Percentiles rank a stretch among this genome's conserved stretches.
Conservation (phyloP, 2,888 invertebrate species). For the Tenthredo notha region DNA sequence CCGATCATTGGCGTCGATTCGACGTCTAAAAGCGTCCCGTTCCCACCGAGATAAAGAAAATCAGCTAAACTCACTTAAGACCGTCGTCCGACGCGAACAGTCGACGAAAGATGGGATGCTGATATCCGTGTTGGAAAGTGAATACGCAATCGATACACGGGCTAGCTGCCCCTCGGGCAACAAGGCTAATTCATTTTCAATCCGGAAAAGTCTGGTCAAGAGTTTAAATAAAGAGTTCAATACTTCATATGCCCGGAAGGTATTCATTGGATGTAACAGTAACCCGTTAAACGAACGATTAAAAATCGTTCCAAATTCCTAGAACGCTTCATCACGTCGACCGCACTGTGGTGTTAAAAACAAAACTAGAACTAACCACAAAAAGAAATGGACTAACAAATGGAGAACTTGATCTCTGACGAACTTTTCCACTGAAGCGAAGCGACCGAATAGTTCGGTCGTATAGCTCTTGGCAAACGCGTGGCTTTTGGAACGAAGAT, state of each 20-base stretch:
- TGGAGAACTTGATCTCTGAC: conserved; percentile 38
- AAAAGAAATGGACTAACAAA: conserved; percentile 17
- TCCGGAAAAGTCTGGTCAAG: not conserved
- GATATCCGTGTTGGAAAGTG: conserved; percentile 24
- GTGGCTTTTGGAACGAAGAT: conserved; percentile 23
- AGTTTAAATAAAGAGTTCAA: not conserved
- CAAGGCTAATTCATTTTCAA: conserved; percentile 25
- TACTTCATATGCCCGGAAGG: not conserved
- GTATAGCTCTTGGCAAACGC: conserved; percentile 13
- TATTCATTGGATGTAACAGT: conserved; percentile 26
- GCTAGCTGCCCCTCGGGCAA: not conserved
- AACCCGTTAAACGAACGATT: conserved; percentile 18
- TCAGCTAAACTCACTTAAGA: conserved; percentile 42
- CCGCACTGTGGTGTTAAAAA: conserved; percentile 18
- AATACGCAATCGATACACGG: conserved; percentile 32
- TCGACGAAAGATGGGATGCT: conserved; percentile 29
- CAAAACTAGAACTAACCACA: conserved; percentile 4
- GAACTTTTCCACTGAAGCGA: conserved; percentile 44
- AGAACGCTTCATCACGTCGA: conserved; percentile 23
- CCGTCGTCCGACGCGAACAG: not conserved
- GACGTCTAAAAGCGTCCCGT: conserved; percentile 35
- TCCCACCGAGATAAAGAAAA: conserved; percentile 38
- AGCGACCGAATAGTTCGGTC: conserved; percentile 27
- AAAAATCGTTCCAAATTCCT: conserved; percentile 25
- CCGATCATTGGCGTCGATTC: conserved; percentile 51